Percentiles rank a stretch among this genome's conserved stretches.
Conservation (phyloP, 2,113 vertebrate genomes). For the Macrotis lagotis region DNA sequence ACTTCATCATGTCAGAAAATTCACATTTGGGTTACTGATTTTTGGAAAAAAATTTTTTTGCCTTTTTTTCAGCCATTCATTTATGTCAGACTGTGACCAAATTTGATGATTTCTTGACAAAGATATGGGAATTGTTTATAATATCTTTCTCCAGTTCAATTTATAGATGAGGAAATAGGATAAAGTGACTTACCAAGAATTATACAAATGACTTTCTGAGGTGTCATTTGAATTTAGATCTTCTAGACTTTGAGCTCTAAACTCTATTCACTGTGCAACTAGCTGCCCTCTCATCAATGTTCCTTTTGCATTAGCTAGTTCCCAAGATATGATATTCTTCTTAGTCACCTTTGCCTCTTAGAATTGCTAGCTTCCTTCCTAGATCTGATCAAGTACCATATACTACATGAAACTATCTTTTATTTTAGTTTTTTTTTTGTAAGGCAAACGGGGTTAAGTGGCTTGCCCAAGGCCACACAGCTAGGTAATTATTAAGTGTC, state of each 20-base stretch:
- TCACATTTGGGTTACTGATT: neutral
- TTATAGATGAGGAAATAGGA: neutral
- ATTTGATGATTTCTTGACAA: neutral
- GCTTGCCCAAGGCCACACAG: too few species aligned
- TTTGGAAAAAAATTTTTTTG: neutral
- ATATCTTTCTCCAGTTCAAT: neutral
- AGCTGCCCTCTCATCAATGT: neutral
- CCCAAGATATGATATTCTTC: neutral
- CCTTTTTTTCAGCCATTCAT: neutral
- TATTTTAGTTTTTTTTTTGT: too few species aligned
- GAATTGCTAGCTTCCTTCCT: neutral
- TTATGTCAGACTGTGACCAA: neutral
- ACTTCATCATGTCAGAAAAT: neutral
- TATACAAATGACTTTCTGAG: neutral
- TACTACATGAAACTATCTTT: neutral
- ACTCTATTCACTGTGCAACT: fast-evolving
- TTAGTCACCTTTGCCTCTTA: neutral
- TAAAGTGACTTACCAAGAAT: neutral
- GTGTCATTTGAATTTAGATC: neutral
- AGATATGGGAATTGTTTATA: neutral
- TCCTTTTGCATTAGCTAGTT: neutral
- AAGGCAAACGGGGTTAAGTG: too few species aligned
- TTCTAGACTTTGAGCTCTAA: neutral
- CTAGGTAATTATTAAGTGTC: too few species aligned
- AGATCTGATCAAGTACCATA: neutral